Base-by-base conservation (phyloP, 1,140 invertebrate genomes). In the Lethrus apterus region DNA sequence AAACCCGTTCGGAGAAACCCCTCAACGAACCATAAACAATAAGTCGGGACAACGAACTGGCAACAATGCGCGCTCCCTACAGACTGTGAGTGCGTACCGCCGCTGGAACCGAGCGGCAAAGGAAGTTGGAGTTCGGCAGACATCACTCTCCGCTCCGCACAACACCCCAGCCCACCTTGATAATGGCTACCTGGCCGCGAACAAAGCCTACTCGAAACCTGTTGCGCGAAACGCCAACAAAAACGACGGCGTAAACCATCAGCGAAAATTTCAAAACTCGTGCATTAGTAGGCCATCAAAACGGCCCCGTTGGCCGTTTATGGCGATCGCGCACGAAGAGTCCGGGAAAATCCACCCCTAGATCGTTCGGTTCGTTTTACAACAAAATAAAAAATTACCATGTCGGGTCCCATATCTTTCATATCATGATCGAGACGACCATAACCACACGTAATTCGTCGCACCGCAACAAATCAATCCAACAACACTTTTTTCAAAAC, bases 391-490 rank as follows among this genome's bases (percentile, higher is more conserved):
- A 48, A 34, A 61, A 58, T 72, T 71, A 82, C 79, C 79, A 83
- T 83, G 70, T 81, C 79, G 66, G 79, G 77, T 72, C 79, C 80
- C 75, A 81, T 79, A 71, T 81, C 78, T 66, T 79, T 81, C 78
- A 81, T 81, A 72, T 81, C 57, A 52, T 36, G 24, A 53, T 38
- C 33, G 50, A 48, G 55, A 75, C 68, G 75, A 33, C 34, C 48
- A 51, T 52, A 52, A 50, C 42, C 24, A 42, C 41, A 50, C 18
- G 24, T 13, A 18, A 17, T 8, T 29, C 30, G 24, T 26, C 7
- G 5, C 7, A 7, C 7, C n/a, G 5, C 24, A 26, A n/a, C 7
- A n/a, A 26, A n/a, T 26, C 7, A 7, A 26, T 26, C n/a, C 24
- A n/a, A 26, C 7, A n/a, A 26, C 7, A 26, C n/a, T 26, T 26